phyloP scores from a whole-genome alignment of 2,888 invertebrate species.

The Erebia ligea region DNA sequence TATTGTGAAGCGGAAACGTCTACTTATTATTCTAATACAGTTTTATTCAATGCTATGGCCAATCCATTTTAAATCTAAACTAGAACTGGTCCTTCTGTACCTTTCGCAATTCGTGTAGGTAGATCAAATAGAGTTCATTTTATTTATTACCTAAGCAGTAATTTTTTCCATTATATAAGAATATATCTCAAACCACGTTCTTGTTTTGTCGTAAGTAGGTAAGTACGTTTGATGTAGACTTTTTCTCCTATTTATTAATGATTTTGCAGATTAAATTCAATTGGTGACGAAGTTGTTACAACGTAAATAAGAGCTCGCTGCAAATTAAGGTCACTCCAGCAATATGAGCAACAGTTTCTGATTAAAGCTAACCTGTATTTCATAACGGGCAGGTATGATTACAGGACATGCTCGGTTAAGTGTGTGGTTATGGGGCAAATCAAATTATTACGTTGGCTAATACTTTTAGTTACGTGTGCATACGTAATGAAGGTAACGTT shows the following conservation, averaged over 20 bases:
- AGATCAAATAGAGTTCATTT: background rate
- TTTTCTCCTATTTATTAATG: too few relatives aligned
- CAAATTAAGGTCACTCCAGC: constrained; percentile 17
- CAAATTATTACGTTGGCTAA: constrained; percentile 32
- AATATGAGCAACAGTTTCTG: constrained; percentile 25
- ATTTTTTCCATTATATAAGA: too few relatives aligned
- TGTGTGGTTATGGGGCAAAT: constrained; percentile 33
- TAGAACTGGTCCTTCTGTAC: constrained; percentile 1
- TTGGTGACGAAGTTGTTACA: background rate
- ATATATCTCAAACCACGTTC: too few relatives aligned
- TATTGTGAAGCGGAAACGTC: constrained; percentile 24
- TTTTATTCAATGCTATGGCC: constrained; percentile 18
- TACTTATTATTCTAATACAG: constrained; percentile 21
- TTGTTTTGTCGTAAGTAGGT: too few relatives aligned
- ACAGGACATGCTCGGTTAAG: constrained; percentile 29
- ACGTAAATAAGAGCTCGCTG: too few relatives aligned
- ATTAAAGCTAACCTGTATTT: constrained; percentile 28
- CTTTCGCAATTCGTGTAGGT: constrained; percentile 3
- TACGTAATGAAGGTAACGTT: constrained; percentile 16
- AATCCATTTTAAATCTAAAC: constrained; percentile 15
- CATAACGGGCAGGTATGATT: constrained; percentile 32
- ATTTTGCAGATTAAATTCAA: too few relatives aligned
- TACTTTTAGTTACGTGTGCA: constrained; percentile 20
- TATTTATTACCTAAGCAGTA: background rate
- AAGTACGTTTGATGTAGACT: too few relatives aligned